Evolutionary conservation across 2,113 vertebrate species (phyloP).

Genomic region (Rhinolophus sinicus): DNA sequence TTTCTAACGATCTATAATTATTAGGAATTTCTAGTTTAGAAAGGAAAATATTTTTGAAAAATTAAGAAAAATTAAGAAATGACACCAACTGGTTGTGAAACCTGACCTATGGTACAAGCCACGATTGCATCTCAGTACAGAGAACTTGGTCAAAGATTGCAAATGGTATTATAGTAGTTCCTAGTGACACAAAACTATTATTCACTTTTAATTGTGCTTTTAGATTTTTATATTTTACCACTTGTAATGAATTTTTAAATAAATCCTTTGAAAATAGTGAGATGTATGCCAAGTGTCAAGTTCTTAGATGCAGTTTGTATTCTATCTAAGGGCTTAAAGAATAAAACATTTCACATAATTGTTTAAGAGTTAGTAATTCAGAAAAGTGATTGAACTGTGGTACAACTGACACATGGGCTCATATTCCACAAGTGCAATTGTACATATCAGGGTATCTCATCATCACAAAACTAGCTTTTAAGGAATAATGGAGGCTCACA

Average conservation of each 20-base stretch:
- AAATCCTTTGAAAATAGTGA: background rate
- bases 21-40: background rate
- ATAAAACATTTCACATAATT: background rate
- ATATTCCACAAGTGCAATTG: background rate
- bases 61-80: background rate
- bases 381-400: background rate
- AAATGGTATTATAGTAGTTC: background rate
- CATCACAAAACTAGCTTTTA: background rate
- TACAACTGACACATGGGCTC: background rate
- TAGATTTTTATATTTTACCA: slow-evolving; percentile 33
- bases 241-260: slow-evolving; percentile 23
- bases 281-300: background rate
- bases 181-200: background rate
- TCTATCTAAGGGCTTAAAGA: background rate
- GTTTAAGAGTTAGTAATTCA: background rate
- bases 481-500: background rate
- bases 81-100: background rate
- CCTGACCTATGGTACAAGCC: background rate
- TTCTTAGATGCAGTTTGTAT: background rate
- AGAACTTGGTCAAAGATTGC: background rate
- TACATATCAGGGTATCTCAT: background rate
- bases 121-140: background rate
- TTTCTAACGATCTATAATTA: background rate
- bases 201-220: slow-evolving; percentile 12
- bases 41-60: background rate